These are phyloP conservation scores for Bos taurus DNA, from an alignment of 2,113 vertebrate species.

Conservation along the genomic window DNA sequence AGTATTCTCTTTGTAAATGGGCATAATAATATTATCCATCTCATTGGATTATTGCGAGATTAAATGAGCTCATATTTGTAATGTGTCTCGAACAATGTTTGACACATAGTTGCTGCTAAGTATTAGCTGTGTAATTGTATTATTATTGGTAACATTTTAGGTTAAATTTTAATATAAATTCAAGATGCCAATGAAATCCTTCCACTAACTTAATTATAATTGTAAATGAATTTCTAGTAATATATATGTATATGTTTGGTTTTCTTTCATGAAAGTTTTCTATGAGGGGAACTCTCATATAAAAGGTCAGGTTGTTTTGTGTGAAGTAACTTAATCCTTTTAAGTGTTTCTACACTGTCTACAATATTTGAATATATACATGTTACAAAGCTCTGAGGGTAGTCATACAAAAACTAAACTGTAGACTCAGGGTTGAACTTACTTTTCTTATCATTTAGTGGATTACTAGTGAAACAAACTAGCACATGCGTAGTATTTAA, in stretches of 20 bases:
- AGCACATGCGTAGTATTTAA: background rate
- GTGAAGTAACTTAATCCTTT: background rate
- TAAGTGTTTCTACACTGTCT: background rate
- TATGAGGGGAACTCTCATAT: background rate
- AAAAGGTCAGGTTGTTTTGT: background rate
- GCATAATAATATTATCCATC: background rate
- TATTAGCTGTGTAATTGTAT: background rate
- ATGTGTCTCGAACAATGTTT: background rate
- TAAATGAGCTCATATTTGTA: background rate
- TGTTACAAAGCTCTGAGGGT: background rate
- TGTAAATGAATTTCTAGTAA: background rate
- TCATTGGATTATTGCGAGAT: background rate
- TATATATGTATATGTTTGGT: background rate
- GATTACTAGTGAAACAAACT: background rate
- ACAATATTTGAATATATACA: background rate
- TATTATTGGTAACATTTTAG: background rate
- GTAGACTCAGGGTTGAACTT: background rate
- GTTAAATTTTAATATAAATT: background rate
- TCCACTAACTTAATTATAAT: background rate
- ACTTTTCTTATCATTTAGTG: background rate
- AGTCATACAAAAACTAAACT: background rate
- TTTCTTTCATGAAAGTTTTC: background rate
- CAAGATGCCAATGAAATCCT: background rate
- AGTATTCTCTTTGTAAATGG: background rate
- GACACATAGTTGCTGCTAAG: background rate